Evolutionary conservation across 2,113 vertebrate genomes (phyloP), one percentile per base, ranked within the genome.

Genomic region (Delphinapterus leucas): DNA sequence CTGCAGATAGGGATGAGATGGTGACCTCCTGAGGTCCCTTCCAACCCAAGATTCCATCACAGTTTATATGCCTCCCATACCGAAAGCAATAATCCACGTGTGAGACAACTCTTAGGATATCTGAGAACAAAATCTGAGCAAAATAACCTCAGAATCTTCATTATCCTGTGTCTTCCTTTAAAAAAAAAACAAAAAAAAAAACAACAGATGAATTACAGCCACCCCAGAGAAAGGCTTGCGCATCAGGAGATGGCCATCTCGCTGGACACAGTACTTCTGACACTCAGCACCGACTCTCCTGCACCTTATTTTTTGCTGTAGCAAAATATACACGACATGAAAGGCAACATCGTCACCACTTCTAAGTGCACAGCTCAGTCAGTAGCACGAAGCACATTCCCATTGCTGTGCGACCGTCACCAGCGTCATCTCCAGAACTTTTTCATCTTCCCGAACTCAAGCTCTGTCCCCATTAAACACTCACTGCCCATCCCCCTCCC

Each of bases 111-210:
- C 76, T 77, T 61, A 70, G 85, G 68, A 12, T 84, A 94, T 93
- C 97, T 94, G 8, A 49, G 55, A n/a, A 71, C 25, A 23, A 73
- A 80, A 95, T 96, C 97, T 85, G 61, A 97, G 97, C 77, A 82
- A 82, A 96, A 93, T 44, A 93, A 70, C 71, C 89, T 20, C 31
- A 73, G 86, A n/a, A 68, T 88, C 95, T 58, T 80, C 49, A 71
- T 49, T 38, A 73, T 36, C 63, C 28, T 58, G 8, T 44, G 53
- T 21, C 44, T 49, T 73, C 31, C 31, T 70, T 44, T 71, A 58
- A 76, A 0, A 12, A 47, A 47, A 38, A 58, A 76, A 0, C 2
- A 47, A 47, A 38, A 41, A 6, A 41, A 41, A 47, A 63, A 68
- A 53, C 41, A 84, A 80, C 25, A 41, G 44, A 76, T 84, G 82